Base-by-base conservation (phyloP, 1,140 invertebrate species). In the Temnothorax nylanderi region DNA sequence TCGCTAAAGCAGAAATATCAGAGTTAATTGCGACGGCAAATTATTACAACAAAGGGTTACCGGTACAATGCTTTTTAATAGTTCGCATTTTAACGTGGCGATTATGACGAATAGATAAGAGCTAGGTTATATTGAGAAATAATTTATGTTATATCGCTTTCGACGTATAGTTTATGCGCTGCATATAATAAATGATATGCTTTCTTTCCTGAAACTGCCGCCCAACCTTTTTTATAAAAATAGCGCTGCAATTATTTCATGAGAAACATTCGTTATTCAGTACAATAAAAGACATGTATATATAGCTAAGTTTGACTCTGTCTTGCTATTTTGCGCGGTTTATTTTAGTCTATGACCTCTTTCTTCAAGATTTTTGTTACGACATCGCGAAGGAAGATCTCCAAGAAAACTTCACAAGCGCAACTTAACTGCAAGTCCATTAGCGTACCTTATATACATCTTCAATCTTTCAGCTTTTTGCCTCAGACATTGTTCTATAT, bases 371-470 rank as follows among this genome's bases (percentile, higher is more conserved):
- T 74, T 84, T 60, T 84, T 74, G n/a, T 26, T 49, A 3, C 49
- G 13, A 60, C 26, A 4, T 37, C 34, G 37, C 54, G 49, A 56
- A 44, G 37, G 37, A 69, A 71, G 34, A 81, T n/a, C 34, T 71
- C 18, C 26, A 37, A 60, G 54, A 47, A 60, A 74, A 84, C 69
- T 84, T 60, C n/a, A 5, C 6, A 16, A 16, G 47, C 26, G 18
- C 41, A 32, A 47, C 51, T 82, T 82, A 72, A 72, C 41, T 49
- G 69, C 80, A 47, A 60, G 26, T 74, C 26, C 80, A 82, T 84
- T 74, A 84, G 21, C 21, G 37, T 47, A 67, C 18, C 60, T 74
- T 74, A 84, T 49, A 49, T 60, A 74, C 8, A 60, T 74, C 34
- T 74, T 74, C 41, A 47, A 44, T 47, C 32, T 60, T 34, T 60